These are phyloP conservation scores for Dicaeum eximium DNA, from an alignment of 2,113 vertebrate genomes.

Conservation along the genomic window DNA sequence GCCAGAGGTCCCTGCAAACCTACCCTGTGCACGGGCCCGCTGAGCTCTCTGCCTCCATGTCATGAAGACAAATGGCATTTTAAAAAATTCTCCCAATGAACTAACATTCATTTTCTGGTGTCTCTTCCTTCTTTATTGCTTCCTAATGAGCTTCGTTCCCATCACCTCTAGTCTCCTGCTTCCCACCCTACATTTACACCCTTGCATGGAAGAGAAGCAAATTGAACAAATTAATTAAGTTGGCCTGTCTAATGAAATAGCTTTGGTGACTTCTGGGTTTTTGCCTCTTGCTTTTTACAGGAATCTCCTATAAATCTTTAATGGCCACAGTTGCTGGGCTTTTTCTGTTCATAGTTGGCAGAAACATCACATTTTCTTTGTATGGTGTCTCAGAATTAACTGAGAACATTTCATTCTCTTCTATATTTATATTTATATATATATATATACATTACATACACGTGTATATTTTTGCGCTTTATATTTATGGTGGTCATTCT, in stretches of 20 bases:
- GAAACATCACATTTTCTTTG: background rate
- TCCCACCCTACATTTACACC: background rate
- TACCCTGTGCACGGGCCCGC: slow-evolving; percentile 25
- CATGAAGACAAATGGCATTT: slow-evolving; percentile 73
- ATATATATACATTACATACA: background rate
- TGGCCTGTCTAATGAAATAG: background rate
- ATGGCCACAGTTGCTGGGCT: background rate
- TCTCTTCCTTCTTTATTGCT: slow-evolving; percentile 47
- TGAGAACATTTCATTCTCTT: background rate
- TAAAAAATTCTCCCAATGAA: slow-evolving; percentile 44
- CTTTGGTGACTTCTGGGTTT: background rate
- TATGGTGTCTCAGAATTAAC: background rate
- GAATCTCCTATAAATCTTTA: background rate
- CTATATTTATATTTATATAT: background rate
- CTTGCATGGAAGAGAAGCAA: background rate
- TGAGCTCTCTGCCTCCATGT: slow-evolving; percentile 49
- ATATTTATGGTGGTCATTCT: background rate
- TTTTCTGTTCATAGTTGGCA: background rate
- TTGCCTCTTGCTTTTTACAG: background rate
- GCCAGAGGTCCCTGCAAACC: slow-evolving; percentile 55
- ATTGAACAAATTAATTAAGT: slow-evolving; percentile 21
- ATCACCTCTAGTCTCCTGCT: slow-evolving; percentile 20
- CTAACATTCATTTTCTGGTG: slow-evolving; percentile 37
- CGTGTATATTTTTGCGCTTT: background rate
- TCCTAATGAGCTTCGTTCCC: slow-evolving; percentile 66